Evolutionary conservation across 2,797 vertebrate genomes (phyloP), one percentile per base, ranked within the genome.

Genomic region (Poliocrania exsul): DNA sequence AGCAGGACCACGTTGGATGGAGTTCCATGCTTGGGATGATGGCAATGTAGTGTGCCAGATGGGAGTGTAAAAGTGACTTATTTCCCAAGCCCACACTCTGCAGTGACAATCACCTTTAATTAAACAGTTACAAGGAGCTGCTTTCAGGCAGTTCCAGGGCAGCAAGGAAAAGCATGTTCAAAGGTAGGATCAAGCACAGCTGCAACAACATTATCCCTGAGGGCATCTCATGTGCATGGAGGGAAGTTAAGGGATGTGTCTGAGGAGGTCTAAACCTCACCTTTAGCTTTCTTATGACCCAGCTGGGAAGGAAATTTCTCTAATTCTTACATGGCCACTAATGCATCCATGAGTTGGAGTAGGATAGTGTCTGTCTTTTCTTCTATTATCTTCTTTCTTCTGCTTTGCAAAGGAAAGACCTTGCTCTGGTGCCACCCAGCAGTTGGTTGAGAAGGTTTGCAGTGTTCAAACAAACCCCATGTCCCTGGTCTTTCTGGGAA

Each of bases 131-230:
- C 33, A 65, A 83, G 60, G 58, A 85, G 51, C 33, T 86, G 84
- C 70, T 95, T 79, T 95, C 49, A 70, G 94, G 88, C 78, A 70
- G 69, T 95, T 95, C 62, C 33, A 86, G 86, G 88, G 90, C 77
- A 88, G 70, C 62, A 81, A 83, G 70, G 16, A 49, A 71, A 79
- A 62, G 2, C 24, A 9, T 58, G 57, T 57, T 92, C 50, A 25
- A 69, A 83, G 69, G 86, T 77, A 74, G 35, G 50, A 83, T 92
- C 75, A 78, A 57, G 46, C 74, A 88, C 75, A 94, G 84, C 84
- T 92, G 72, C 33, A 60, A 31, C 78, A 50, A 5, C 35, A 57
- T 20, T 20, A 57, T 80, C 83, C 90, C 83, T 57, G 35, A 51
- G 75, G 89, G 74, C 84, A 74, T 42, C 53, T 44, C 5, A 5